Evolutionary conservation across 1,140 invertebrate species (phyloP).

Genomic region (Heliconius congener): DNA sequence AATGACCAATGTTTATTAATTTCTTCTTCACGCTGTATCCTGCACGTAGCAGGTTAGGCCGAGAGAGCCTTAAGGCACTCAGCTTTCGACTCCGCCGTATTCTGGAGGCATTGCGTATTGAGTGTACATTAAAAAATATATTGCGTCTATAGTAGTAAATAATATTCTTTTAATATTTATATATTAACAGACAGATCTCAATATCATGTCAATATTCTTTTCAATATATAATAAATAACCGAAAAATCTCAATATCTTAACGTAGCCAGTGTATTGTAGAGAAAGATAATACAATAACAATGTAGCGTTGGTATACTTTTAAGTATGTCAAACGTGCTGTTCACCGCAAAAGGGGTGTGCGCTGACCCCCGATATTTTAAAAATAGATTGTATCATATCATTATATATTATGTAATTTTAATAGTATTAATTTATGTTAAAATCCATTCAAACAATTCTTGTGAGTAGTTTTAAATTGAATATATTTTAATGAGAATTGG

Average conservation of each 20-base stretch:
- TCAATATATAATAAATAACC: background rate
- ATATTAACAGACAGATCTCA: too few relatives aligned
- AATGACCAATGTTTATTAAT: too few relatives aligned
- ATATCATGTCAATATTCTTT: too few relatives aligned
- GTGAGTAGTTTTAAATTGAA: background rate
- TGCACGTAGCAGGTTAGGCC: too few relatives aligned
- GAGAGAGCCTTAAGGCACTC: too few relatives aligned
- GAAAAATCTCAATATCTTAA: background rate
- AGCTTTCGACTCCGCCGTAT: too few relatives aligned
- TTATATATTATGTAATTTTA: background rate
- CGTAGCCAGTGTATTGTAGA: background rate
- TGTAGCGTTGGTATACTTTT: background rate
- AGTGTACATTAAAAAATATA: too few relatives aligned
- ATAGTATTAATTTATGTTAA: background rate
- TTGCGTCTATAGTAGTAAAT: too few relatives aligned
- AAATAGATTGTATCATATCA: background rate
- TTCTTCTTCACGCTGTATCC: too few relatives aligned
- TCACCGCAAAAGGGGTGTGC: slow-evolving; percentile 13
- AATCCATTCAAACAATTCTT: too few relatives aligned
- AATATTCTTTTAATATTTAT: too few relatives aligned
- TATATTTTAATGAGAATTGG: background rate
- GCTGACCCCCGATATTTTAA: slow-evolving; percentile 14
- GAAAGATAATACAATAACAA: background rate
- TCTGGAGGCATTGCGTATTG: too few relatives aligned
- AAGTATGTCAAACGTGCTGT: slow-evolving; percentile 5